Percentiles rank a stretch among this genome's conserved stretches.
These are phyloP conservation scores for Ostrea edulis DNA, from an alignment of 1,140 invertebrate genomes.

Conservation along the genomic window DNA sequence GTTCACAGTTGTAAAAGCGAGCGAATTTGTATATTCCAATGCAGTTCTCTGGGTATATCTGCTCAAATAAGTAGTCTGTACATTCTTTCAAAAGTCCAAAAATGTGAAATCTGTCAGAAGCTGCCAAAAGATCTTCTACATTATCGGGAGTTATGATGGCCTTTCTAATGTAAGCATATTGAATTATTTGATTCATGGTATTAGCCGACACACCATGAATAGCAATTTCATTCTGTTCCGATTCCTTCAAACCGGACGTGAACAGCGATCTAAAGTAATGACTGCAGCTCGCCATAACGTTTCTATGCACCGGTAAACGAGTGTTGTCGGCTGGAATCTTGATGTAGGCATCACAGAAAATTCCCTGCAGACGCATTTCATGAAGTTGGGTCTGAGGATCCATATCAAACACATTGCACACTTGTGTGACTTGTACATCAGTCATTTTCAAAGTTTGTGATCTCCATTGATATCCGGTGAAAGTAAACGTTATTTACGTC, in stretches of 20 bases:
- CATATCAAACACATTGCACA: conserved; percentile 16
- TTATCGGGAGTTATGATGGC: conserved; percentile 87
- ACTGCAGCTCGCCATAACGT: conserved; percentile 91
- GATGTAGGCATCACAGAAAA: conserved; percentile 91
- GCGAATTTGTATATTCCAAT: conserved; percentile 90
- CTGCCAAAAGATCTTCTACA: conserved; percentile 86
- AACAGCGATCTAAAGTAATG: conserved; percentile 92
- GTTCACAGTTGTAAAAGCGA: conserved; percentile 85
- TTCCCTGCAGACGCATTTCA: conserved; percentile 87
- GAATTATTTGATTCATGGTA: conserved; percentile 87
- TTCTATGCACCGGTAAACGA: conserved; percentile 88
- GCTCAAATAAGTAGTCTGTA: conserved; percentile 85
- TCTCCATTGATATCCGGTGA: conserved; percentile 4
- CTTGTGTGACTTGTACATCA: conserved; percentile 6
- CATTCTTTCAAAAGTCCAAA: conserved; percentile 88
- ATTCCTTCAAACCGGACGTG: conserved; percentile 85
- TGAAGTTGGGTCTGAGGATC: conserved; percentile 81
- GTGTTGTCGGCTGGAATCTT: conserved; percentile 86
- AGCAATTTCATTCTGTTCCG: conserved; percentile 85
- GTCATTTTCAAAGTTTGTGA: not conserved
- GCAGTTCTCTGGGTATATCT: conserved; percentile 87
- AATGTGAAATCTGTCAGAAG: conserved; percentile 88
- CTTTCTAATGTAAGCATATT: conserved; percentile 90
- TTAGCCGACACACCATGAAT: conserved; percentile 87
- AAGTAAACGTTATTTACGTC: conserved; percentile 11